Evolutionary conservation across 2,113 vertebrate species (phyloP).

Genomic region (Psephotus haematonotus): DNA sequence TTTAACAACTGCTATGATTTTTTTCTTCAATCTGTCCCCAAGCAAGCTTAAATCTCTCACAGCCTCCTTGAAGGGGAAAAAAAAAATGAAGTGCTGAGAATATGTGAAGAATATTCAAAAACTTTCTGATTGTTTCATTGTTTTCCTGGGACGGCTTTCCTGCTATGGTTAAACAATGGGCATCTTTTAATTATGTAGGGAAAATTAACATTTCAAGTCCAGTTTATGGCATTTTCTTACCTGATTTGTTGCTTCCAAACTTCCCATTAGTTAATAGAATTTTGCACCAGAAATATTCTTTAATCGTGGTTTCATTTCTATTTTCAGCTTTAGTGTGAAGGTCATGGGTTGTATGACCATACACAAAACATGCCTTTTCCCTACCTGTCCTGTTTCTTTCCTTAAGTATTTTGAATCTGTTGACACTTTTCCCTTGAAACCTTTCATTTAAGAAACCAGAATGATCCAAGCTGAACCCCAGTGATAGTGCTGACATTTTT

Average conservation of each 20-base stretch:
- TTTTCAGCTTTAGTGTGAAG: not conserved
- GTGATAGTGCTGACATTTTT: not conserved
- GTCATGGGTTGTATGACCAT: not conserved
- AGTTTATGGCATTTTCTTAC: not conserved
- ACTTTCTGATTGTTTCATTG: not conserved
- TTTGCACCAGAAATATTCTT: not conserved
- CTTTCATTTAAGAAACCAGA: not conserved
- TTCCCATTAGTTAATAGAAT: not conserved
- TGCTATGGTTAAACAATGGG: not conserved
- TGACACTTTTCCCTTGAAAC: not conserved
- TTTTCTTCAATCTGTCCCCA: slow-evolving; percentile 35
- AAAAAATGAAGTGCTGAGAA: not conserved
- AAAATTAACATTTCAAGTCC: not conserved
- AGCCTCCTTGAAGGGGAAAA: not conserved
- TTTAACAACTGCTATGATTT: slow-evolving; percentile 7
- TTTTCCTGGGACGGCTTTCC: not conserved
- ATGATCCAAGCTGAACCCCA: not conserved
- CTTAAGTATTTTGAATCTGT: not conserved
- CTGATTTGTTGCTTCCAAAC: not conserved
- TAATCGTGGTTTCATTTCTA: not conserved
- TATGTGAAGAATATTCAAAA: not conserved
- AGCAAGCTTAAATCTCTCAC: slow-evolving; percentile 50
- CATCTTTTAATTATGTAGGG: not conserved
- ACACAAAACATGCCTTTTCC: not conserved
- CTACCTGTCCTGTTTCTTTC: not conserved